phyloP scores from a whole-genome alignment of 2,888 invertebrate genomes.

The Polietes domitor region DNA sequence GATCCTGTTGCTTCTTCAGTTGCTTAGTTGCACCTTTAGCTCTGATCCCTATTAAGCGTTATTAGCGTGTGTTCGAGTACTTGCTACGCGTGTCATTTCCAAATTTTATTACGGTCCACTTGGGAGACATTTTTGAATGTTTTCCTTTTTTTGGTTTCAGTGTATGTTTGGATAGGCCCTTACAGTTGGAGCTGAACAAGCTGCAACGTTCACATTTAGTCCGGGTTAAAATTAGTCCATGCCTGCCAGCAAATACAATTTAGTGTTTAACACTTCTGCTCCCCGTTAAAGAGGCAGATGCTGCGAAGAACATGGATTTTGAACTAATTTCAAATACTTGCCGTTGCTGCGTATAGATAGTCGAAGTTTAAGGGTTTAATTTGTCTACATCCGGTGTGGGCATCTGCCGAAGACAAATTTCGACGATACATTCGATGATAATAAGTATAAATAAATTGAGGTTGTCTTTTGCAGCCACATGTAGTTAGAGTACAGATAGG shows the following conservation, averaged over 20 bases:
- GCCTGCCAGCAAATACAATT: constrained; percentile 78
- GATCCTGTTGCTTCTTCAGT: constrained; percentile 47
- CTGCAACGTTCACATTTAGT: constrained; percentile 64
- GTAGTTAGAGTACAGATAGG: too few species aligned
- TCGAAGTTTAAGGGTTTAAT: constrained; percentile 16
- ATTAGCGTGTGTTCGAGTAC: constrained; percentile 54
- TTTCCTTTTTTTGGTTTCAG: constrained; percentile 45
- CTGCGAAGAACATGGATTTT: constrained; percentile 40
- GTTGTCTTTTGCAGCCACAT: too few species aligned
- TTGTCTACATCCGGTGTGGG: constrained; percentile 1
- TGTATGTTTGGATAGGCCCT: constrained; percentile 3
- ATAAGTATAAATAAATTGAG: too few species aligned
- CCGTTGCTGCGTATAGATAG: neutral
- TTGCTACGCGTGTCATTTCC: constrained; percentile 68
- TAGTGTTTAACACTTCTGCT: constrained; percentile 70
- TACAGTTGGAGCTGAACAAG: constrained; percentile 64
- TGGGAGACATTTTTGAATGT: constrained; percentile 70
- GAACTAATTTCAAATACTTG: constrained; percentile 20
- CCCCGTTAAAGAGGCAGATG: constrained; percentile 70
- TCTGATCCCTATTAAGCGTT: constrained; percentile 70
- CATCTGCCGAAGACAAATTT: neutral
- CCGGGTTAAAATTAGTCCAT: constrained; percentile 76
- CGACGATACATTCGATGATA: too few species aligned
- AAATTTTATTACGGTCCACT: constrained; percentile 76
- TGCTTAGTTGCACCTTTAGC: constrained; percentile 73